A percentile compares a stretch with the other conserved stretches of the same genome.
phyloP scores from a whole-genome alignment of 2,797 vertebrate genomes.

The Crocidura indochinensis region DNA sequence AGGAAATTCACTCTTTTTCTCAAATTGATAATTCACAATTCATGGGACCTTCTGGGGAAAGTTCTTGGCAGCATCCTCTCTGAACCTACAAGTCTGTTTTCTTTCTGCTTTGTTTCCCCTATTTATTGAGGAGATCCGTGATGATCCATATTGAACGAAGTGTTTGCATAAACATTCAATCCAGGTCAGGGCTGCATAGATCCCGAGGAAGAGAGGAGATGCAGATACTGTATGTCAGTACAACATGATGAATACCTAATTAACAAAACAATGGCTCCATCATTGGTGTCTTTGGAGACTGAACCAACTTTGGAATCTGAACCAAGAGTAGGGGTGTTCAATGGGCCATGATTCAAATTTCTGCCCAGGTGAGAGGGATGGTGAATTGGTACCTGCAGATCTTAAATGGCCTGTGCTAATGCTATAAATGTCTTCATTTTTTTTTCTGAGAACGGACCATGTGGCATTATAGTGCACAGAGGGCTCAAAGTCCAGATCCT shows the following conservation, averaged over 20 bases:
- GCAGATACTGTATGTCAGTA: not conserved
- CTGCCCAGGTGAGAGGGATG: no score
- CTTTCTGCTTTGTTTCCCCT: not conserved
- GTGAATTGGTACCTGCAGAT: not conserved
- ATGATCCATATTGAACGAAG: not conserved
- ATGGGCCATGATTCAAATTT: not conserved
- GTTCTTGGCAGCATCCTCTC: not conserved
- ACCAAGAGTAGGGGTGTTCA: not conserved
- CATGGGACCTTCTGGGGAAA: not conserved
- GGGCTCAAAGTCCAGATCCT: not conserved
- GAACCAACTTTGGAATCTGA: not conserved
- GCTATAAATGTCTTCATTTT: not conserved
- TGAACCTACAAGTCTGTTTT: not conserved
- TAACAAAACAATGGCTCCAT: not conserved
- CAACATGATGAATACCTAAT: not conserved
- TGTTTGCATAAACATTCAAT: not conserved
- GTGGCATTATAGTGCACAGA: not conserved
- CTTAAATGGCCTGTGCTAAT: not conserved
- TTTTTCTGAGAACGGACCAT: not conserved
- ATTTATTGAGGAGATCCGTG: not conserved
- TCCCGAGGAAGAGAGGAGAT: not conserved
- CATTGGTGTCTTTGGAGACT: not conserved
- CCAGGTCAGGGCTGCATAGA: not conserved
- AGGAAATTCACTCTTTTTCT: not conserved
- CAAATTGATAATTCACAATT: no score